A percentile compares a stretch with the other conserved stretches of the same genome.
Conservation (phyloP, 2,888 invertebrate genomes). For the Panzeria rudis region DNA sequence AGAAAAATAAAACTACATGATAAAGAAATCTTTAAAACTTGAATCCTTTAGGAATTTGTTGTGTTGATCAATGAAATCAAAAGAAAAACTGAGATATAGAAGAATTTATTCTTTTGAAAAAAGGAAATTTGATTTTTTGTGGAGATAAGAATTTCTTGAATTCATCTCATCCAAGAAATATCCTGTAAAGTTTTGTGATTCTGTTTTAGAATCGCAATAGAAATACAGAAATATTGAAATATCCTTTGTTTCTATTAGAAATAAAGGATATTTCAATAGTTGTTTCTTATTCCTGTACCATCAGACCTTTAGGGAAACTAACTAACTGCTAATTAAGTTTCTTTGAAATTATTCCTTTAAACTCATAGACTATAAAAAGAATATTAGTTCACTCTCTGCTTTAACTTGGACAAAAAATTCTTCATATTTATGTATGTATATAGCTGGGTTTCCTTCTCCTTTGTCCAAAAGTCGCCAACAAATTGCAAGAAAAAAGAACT, state of each 20-base stretch:
- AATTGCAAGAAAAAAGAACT: neutral
- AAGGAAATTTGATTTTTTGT: too few relatives aligned
- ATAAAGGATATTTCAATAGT: too few relatives aligned
- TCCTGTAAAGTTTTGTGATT: too few relatives aligned
- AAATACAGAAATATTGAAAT: too few relatives aligned
- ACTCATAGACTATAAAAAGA: neutral
- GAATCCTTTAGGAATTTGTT: neutral
- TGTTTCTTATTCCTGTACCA: too few relatives aligned
- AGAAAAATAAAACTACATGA: conserved; percentile 2
- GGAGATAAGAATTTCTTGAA: too few relatives aligned
- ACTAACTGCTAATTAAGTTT: neutral
- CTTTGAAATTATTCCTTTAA: neutral
- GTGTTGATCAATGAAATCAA: neutral
- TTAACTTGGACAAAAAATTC: neutral
- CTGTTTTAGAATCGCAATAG: too few relatives aligned
- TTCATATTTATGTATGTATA: neutral
- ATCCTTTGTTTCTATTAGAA: too few relatives aligned
- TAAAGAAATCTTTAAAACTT: neutral
- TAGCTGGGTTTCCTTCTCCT: neutral
- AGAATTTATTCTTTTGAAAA: neutral
- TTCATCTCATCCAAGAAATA: too few relatives aligned
- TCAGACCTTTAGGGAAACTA: too few relatives aligned
- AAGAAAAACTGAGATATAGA: neutral
- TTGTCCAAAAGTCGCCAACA: neutral
- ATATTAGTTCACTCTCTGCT: neutral